phyloP scores from a whole-genome alignment of 2,113 vertebrate genomes.

The Dipodomys spectabilis region DNA sequence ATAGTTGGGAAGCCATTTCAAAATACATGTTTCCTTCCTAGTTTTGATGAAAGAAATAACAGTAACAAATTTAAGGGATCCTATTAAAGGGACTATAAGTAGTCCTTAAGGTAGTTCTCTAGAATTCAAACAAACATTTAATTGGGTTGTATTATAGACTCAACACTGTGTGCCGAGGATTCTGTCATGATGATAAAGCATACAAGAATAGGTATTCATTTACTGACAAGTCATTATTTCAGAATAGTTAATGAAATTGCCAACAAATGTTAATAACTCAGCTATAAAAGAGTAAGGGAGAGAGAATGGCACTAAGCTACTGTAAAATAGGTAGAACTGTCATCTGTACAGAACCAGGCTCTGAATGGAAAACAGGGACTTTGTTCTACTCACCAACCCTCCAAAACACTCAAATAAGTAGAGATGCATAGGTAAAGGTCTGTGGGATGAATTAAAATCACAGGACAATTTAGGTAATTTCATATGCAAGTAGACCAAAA shows the following conservation, averaged over 20 bases:
- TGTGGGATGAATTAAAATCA: background rate
- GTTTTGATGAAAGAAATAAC: background rate
- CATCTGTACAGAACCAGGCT: background rate
- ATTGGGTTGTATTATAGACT: background rate
- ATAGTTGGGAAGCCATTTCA: background rate
- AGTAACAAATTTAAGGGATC: slow-evolving; percentile 13
- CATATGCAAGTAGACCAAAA: too few species aligned
- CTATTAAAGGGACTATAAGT: background rate
- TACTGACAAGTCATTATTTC: slow-evolving; percentile 31
- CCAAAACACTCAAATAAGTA: background rate
- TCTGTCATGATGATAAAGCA: background rate
- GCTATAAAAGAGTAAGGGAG: background rate
- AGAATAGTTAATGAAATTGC: background rate
- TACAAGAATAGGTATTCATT: background rate
- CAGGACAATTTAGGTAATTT: background rate
- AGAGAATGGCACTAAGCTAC: too few species aligned
- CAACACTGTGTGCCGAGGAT: background rate
- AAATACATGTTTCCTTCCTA: background rate
- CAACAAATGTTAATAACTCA: background rate
- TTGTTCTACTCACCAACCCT: background rate
- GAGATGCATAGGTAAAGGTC: background rate
- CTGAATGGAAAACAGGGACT: background rate
- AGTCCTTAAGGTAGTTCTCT: background rate
- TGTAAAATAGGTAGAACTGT: background rate
- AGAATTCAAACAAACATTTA: background rate